Conservation (phyloP, 2,888 invertebrate species). For the Nemotelus nigrinus region DNA sequence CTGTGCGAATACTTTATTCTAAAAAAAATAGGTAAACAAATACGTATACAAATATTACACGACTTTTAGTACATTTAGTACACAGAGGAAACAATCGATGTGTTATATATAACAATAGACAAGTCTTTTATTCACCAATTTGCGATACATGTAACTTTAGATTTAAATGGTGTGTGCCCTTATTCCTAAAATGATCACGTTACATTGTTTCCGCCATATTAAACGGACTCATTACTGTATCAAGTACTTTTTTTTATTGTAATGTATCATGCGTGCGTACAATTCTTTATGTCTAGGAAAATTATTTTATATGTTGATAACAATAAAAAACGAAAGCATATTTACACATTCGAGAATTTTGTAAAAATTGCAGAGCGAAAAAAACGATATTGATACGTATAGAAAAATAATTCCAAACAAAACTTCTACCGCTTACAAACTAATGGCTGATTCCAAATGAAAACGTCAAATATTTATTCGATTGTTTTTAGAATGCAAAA, state of each 20-base stretch:
- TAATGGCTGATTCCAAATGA: constrained; percentile 24
- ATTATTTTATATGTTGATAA: neutral
- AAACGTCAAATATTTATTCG: neutral
- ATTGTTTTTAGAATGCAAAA: neutral
- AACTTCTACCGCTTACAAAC: constrained; percentile 25
- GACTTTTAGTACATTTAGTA: constrained; percentile 3
- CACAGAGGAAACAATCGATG: constrained; percentile 29
- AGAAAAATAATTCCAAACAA: neutral
- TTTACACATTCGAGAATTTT: neutral
- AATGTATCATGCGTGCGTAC: too few species aligned
- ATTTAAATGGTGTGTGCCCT: constrained; percentile 24
- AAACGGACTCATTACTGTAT: constrained; percentile 11
- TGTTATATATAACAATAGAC: neutral
- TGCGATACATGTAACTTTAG: neutral
- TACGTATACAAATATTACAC: constrained; percentile 8
- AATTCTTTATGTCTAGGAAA: too few species aligned
- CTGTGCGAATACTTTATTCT: constrained; percentile 20
- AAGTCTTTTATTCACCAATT: constrained; percentile 29
- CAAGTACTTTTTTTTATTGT: too few species aligned
- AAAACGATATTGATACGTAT: neutral
- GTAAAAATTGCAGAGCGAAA: constrained; percentile 18
- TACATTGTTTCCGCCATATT: neutral
- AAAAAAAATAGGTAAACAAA: constrained; percentile 1
- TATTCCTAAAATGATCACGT: constrained; percentile 5
- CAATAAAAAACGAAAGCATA: neutral